These are phyloP conservation scores for Atherinosoma microstoma DNA, from an alignment of 2,797 vertebrate genomes.

Conservation along the genomic window DNA sequence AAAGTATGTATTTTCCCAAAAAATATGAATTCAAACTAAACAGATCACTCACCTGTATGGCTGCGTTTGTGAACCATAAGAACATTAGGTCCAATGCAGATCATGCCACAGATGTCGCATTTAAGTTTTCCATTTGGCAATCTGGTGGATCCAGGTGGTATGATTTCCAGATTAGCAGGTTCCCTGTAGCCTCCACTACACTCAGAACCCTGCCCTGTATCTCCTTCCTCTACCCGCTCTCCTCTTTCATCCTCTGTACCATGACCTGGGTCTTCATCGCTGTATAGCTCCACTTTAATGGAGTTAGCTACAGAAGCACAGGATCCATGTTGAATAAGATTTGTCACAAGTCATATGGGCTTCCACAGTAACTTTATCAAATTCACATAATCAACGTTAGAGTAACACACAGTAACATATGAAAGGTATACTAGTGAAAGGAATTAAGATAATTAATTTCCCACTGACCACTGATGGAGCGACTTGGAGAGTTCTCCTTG, in stretches of 20 bases:
- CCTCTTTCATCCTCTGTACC: slow-evolving; percentile 88
- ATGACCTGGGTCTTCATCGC: slow-evolving; percentile 92
- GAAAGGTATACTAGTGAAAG: neutral
- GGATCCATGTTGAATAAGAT: slow-evolving; percentile 8
- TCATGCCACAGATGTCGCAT: slow-evolving; percentile 96
- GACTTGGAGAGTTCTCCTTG: slow-evolving; percentile 94
- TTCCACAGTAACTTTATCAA: neutral
- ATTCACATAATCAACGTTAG: neutral
- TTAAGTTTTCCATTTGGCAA: slow-evolving; percentile 97
- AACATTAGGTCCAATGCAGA: slow-evolving; percentile 96
- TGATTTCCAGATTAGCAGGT: slow-evolving; percentile 84
- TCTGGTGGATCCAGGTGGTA: slow-evolving; percentile 90
- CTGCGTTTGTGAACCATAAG: slow-evolving; percentile 98
- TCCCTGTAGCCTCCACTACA: slow-evolving; percentile 87
- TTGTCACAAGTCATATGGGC: neutral
- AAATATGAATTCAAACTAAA: neutral
- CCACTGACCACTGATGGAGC: slow-evolving; percentile 91
- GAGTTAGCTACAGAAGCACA: slow-evolving; percentile 87
- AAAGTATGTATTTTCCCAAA: too few relatives aligned
- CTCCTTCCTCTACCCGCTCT: slow-evolving; percentile 86
- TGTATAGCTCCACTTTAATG: slow-evolving; percentile 98
- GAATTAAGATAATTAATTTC: slow-evolving; percentile 12
- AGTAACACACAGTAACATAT: neutral
- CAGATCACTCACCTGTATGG: slow-evolving; percentile 88
- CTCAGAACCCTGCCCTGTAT: slow-evolving; percentile 84